A percentile compares a stretch with the other conserved stretches of the same genome.
These are phyloP conservation scores for Cyanistes caeruleus DNA, from an alignment of 2,113 vertebrate genomes.

Conservation along the genomic window DNA sequence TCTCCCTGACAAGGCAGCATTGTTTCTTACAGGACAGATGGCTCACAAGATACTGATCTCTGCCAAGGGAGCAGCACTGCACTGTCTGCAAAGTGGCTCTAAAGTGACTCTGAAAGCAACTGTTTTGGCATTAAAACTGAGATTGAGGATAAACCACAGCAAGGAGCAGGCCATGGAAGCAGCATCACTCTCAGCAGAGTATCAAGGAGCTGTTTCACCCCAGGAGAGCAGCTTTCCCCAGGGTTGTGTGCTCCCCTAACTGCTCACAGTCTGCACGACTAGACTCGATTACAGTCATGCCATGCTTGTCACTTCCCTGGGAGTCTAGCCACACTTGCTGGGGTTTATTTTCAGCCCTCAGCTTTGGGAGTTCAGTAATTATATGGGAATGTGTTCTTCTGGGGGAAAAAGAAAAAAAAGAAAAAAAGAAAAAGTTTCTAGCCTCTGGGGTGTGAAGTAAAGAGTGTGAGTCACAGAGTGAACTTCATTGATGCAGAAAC, in stretches of 20 bases:
- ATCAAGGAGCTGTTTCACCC: background rate
- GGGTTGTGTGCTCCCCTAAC: background rate
- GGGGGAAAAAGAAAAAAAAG: too few relatives aligned
- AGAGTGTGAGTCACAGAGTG: conserved; percentile 55
- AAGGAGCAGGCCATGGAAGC: background rate
- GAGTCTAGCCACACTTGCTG: conserved; percentile 45
- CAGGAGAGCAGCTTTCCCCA: background rate
- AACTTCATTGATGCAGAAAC: conserved; percentile 60
- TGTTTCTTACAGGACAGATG: conserved; percentile 57
- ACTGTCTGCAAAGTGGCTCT: conserved; percentile 6
- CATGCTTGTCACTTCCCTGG: conserved; percentile 47
- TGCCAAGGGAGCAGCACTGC: conserved; percentile 9
- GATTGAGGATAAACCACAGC: background rate
- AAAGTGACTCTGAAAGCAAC: background rate
- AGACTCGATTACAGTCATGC: conserved; percentile 8
- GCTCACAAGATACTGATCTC: background rate
- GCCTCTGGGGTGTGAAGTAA: conserved; percentile 60
- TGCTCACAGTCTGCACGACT: background rate
- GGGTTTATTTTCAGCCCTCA: conserved; percentile 60
- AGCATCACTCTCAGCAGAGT: background rate
- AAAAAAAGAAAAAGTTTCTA: background rate
- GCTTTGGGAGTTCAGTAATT: conserved; percentile 52
- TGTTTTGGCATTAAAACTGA: background rate
- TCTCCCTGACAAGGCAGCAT: conserved; percentile 6
- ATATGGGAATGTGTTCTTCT: conserved; percentile 28